Percentiles rank a stretch among this genome's conserved stretches.
phyloP scores from a whole-genome alignment of 2,113 vertebrate genomes.

The Neodontobutis hainanensis region DNA sequence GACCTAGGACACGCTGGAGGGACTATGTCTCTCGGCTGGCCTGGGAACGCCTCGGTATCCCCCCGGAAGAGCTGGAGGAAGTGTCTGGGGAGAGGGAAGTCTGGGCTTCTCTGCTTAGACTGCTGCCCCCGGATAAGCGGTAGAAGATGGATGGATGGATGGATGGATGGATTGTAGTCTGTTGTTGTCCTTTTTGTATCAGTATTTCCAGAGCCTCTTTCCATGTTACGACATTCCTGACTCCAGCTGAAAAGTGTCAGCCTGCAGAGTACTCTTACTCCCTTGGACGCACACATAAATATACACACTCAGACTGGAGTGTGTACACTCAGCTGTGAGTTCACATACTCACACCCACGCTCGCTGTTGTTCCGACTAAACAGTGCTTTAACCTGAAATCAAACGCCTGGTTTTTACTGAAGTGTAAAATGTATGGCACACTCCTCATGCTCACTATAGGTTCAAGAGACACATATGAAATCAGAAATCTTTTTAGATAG shows the following conservation, averaged over 20 bases:
- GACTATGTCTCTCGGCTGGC: no score
- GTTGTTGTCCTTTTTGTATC: not conserved
- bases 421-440: not conserved
- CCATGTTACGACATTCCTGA: slow-evolving; percentile 17
- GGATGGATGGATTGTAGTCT: no score
- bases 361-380: slow-evolving; percentile 22
- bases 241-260: slow-evolving; percentile 57
- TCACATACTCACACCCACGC: slow-evolving; percentile 30
- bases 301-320: slow-evolving; percentile 15
- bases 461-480: no score
- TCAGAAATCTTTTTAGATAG: no score
- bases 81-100: no score
- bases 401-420: slow-evolving; percentile 5
- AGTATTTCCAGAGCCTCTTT: slow-evolving; percentile 6
- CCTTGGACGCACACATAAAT: slow-evolving; percentile 8
- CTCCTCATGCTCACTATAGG: not conserved
- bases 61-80: no score
- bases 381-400: slow-evolving; percentile 9
- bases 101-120: no score
- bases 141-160: no score
- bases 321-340: slow-evolving; percentile 37
- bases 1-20: no score
- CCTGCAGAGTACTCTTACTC: slow-evolving; percentile 13
- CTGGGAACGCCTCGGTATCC: no score
- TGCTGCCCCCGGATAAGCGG: no score